phyloP scores from a whole-genome alignment of 2,113 vertebrate genomes.

The Bufo bufo region DNA sequence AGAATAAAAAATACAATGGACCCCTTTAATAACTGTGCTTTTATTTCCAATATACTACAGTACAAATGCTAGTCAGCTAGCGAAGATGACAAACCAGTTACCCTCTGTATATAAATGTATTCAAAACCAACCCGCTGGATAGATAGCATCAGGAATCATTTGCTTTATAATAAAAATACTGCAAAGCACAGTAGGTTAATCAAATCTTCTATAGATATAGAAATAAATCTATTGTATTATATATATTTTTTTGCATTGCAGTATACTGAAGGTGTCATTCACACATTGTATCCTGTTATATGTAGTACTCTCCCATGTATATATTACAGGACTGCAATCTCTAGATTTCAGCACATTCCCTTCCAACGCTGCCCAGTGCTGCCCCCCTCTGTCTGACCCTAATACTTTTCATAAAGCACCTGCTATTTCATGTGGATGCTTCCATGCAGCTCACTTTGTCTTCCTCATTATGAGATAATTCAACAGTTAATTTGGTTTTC shows the following conservation, averaged over 20 bases:
- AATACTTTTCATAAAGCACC: neutral
- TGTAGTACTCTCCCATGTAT: neutral
- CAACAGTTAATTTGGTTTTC: neutral
- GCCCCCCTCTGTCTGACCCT: slow-evolving; percentile 32
- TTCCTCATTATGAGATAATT: neutral
- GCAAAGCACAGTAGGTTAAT: neutral
- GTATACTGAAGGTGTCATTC: neutral
- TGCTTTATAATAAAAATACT: neutral
- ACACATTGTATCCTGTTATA: neutral
- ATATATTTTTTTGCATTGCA: too few species aligned
- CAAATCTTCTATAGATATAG: neutral
- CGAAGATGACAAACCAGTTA: neutral
- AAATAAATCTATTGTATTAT: too few species aligned
- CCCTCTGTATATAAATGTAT: neutral
- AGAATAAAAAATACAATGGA: too few species aligned
- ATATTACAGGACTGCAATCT: slow-evolving; percentile 7
- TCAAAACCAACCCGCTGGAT: neutral
- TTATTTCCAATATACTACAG: too few species aligned
- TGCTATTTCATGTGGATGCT: neutral
- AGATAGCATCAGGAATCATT: neutral
- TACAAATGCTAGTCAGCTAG: neutral
- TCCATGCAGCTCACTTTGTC: neutral
- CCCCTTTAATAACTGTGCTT: neutral
- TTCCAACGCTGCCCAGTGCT: slow-evolving; percentile 20
- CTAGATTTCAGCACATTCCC: neutral